Conservation (phyloP, 2,888 invertebrate genomes). For the Teleiodes luculella region DNA sequence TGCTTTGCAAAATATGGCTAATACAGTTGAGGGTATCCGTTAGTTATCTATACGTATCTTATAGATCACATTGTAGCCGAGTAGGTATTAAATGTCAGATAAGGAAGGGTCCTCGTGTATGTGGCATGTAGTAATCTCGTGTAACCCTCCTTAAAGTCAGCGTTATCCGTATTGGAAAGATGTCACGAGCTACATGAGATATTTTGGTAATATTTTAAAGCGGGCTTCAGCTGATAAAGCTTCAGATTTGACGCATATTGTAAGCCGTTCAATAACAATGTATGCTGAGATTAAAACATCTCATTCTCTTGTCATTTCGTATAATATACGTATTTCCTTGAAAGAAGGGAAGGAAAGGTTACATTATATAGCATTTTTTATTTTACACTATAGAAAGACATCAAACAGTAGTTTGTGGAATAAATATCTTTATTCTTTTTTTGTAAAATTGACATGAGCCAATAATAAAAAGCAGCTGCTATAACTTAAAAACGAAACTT, state of each 20-base stretch:
- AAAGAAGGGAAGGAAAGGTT: too few relatives aligned
- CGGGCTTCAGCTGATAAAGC: neutral
- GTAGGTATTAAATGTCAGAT: slow-evolving; percentile 2
- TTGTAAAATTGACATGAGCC: too few relatives aligned
- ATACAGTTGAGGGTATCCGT: too few relatives aligned
- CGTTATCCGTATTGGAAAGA: slow-evolving; percentile 11
- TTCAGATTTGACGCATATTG: slow-evolving; percentile 11
- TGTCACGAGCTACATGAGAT: slow-evolving; percentile 11
- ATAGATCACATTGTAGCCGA: neutral
- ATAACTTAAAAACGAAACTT: too few relatives aligned
- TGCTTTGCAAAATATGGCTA: neutral
- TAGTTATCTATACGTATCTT: neutral
- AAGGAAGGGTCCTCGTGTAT: slow-evolving; percentile 7
- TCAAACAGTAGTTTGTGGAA: too few relatives aligned
- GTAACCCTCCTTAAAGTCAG: slow-evolving; percentile 8
- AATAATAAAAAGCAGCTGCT: too few relatives aligned
- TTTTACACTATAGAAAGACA: too few relatives aligned
- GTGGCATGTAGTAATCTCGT: slow-evolving; percentile 4
- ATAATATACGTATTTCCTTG: too few relatives aligned
- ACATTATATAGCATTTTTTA: too few relatives aligned
- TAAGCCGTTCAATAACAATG: neutral
- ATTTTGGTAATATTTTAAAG: slow-evolving; percentile 10
- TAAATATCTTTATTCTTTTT: too few relatives aligned
- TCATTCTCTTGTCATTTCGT: too few relatives aligned
- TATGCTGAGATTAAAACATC: neutral